Base-by-base conservation (phyloP, 1,140 invertebrate genomes). In the Anthonomus grandis region DNA sequence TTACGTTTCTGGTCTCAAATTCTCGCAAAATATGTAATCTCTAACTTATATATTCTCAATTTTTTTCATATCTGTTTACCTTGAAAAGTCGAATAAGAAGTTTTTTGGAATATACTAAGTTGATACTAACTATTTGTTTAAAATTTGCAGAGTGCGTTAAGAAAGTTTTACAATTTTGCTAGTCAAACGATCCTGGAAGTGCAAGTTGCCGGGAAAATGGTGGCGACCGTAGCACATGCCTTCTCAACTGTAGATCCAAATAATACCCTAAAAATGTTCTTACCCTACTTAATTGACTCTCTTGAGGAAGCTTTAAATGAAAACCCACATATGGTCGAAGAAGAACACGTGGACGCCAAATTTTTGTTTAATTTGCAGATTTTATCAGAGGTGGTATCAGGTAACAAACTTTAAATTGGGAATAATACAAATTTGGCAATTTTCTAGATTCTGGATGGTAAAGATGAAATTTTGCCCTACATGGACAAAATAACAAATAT, bases 351-450 rank as follows among this genome's bases (percentile, higher is more conserved):
- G 1, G 88, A 93, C 62, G 83, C 87, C 60, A 84, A 91, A 59
- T 75, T 95, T 6, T 70, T 91, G 0, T 94, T 91, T 72, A 84
- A 87, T 64, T 72, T 95, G 22, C 75, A 89, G 0, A 70, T 95
- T 18, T 69, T 95, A 8, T 85, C 86, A 49, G 82, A 88, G 71
- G 81, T 90, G 60, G 54, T 48, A n/a, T 38, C 13, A 12, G 1
- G 6, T n/a, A 8, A 39, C 8, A 12, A 17, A 8, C 15, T 0
- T 39, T 17, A 2, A 22, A 21, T 9, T 41, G 1, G 19, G 17
- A n/a, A 17, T 13, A 13, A 17, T 41, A 17, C 4, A 4, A 41
- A 41, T 41, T 13, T 12, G 2, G 19, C 5, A 17, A 5, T 45
- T n/a, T n/a, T 2, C 2, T 56, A 72, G 70, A 34, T 73, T 2